phyloP scores from a whole-genome alignment of 2,113 vertebrate genomes.

The Tragelaphus strepsiceros region DNA sequence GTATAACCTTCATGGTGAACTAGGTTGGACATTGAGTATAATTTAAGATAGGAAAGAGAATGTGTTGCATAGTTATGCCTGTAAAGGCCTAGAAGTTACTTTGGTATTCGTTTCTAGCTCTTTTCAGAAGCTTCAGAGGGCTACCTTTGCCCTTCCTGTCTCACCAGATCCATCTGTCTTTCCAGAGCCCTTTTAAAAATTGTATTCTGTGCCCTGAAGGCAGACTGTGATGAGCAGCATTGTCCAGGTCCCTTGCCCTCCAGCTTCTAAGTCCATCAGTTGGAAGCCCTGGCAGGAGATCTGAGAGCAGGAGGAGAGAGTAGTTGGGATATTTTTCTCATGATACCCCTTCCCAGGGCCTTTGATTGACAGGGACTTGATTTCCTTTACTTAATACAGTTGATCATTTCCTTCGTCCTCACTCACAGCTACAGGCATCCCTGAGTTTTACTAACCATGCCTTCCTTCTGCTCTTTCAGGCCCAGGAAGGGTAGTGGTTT shows the following conservation, averaged over 20 bases:
- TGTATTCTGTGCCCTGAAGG: background rate
- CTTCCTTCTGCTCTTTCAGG: background rate
- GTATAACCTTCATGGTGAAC: background rate
- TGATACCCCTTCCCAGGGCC: accelerated
- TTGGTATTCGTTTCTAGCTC: background rate
- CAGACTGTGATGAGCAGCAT: background rate
- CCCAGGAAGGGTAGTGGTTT: background rate
- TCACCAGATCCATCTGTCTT: background rate
- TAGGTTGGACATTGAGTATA: background rate
- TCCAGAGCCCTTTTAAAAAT: background rate
- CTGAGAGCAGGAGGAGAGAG: background rate
- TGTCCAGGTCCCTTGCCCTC: background rate
- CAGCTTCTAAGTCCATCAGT: background rate
- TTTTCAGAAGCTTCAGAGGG: background rate
- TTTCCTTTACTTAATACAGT: background rate
- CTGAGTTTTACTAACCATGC: background rate
- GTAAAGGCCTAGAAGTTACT: background rate
- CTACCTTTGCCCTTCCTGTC: background rate
- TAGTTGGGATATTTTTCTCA: background rate
- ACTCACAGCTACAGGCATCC: no score
- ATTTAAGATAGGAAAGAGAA: background rate
- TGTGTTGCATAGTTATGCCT: background rate
- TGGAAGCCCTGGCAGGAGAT: background rate
- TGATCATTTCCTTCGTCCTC: background rate
- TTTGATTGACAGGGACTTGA: background rate